Conservation (phyloP, 2,113 vertebrate genomes). For the Morphnarchus princeps region DNA sequence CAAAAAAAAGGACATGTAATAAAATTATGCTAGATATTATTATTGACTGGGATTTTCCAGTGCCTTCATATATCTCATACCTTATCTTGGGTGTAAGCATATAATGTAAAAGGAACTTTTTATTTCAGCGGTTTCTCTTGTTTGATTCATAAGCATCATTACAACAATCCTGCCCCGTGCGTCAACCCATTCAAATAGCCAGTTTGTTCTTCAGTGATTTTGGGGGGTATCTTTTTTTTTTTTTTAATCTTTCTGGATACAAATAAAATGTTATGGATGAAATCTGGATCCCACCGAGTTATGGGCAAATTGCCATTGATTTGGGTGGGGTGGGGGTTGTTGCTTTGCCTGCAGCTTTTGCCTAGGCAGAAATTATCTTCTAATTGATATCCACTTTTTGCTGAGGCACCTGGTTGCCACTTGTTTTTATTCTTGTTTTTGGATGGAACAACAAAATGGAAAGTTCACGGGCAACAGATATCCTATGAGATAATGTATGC, state of each 20-base stretch:
- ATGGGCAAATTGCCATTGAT: not conserved
- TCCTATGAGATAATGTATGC: not conserved
- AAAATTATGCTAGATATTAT: not conserved
- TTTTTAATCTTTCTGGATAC: not conserved
- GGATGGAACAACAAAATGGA: not conserved
- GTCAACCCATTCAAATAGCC: not conserved
- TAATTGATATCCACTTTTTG: not conserved
- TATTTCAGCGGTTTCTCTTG: not conserved
- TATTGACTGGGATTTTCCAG: not conserved
- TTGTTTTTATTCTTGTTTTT: not conserved
- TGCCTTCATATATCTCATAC: not conserved
- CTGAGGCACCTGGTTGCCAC: not conserved
- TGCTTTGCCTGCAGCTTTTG: not conserved
- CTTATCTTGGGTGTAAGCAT: rapidly evolving
- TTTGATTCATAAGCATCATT: not conserved
- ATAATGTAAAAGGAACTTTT: not conserved
- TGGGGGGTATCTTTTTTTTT: not conserved
- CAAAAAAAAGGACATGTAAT: not conserved
- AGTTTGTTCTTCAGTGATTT: not conserved
- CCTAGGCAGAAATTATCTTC: not conserved
- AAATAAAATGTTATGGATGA: not conserved
- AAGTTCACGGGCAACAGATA: not conserved
- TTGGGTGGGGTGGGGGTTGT: not conserved
- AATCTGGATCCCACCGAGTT: not conserved
- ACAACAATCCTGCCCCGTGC: not conserved